These are phyloP conservation scores for Ptychoptera contaminata DNA, from an alignment of 2,888 invertebrate species.

Conservation along the genomic window DNA sequence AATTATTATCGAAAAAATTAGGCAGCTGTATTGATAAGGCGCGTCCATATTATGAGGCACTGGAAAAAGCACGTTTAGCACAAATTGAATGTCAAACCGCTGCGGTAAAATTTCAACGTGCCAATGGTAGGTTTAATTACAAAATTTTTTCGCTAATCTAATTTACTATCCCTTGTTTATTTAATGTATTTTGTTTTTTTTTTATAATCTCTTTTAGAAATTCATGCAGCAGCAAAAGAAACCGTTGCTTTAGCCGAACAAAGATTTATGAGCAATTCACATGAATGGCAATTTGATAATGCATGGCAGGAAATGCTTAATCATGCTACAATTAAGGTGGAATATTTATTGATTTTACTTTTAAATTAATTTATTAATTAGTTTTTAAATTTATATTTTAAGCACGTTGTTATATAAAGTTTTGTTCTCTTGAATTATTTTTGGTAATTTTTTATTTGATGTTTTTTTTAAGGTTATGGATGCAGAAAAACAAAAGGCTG, in stretches of 20 bases:
- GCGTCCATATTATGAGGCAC: constrained; percentile 76
- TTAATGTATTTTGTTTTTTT: neutral
- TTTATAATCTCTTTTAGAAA: constrained; percentile 31
- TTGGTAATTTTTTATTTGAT: constrained; percentile 3
- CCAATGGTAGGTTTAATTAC: constrained; percentile 46
- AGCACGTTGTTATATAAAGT: no score
- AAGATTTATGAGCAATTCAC: constrained; percentile 36
- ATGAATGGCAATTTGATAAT: constrained; percentile 66
- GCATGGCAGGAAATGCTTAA: constrained; percentile 97
- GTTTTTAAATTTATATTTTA: no score
- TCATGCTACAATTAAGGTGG: constrained; percentile 82
- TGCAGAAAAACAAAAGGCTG: constrained; percentile 79
- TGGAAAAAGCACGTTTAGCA: constrained; percentile 59
- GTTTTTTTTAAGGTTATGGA: constrained; percentile 77
- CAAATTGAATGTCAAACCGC: constrained; percentile 77
- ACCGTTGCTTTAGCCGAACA: constrained; percentile 83
- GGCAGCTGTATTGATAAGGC: constrained; percentile 80
- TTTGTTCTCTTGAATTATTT: no score
- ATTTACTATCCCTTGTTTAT: neutral
- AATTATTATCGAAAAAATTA: constrained; percentile 62
- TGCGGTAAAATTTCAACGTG: constrained; percentile 77
- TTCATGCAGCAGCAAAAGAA: constrained; percentile 86
- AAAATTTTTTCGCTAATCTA: neutral
- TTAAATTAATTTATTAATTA: neutral
- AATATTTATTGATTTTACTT: constrained; percentile 9